Evolutionary conservation across 2,888 invertebrate genomes (phyloP).

Genomic region (Apocheima hispidaria): DNA sequence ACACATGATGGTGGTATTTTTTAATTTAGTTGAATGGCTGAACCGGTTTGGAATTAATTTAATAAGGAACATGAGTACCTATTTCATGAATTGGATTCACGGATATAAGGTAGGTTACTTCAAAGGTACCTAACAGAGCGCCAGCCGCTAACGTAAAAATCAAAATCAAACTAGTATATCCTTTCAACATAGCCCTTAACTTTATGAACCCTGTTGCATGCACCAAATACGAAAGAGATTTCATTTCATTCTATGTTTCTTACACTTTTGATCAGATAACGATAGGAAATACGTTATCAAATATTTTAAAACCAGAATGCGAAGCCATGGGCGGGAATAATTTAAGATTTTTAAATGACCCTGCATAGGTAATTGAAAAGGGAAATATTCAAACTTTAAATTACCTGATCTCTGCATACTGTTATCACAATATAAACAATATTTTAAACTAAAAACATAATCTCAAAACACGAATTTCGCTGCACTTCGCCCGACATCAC

Average conservation of each 20-base stretch:
- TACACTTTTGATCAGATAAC: slow-evolving; percentile 4
- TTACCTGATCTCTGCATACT: slow-evolving; percentile 53
- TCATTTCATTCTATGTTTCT: not conserved
- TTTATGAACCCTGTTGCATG: not conserved
- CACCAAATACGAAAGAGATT: not conserved
- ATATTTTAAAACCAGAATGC: slow-evolving; percentile 29
- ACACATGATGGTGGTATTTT: too few species aligned
- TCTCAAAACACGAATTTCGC: slow-evolving; percentile 68
- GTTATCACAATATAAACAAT: slow-evolving; percentile 51
- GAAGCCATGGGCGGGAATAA: slow-evolving; percentile 40
- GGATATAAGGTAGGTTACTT: too few species aligned
- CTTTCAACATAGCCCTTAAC: slow-evolving; percentile 2
- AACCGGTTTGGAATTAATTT: too few species aligned
- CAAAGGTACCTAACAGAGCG: too few species aligned
- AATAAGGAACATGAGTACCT: too few species aligned
- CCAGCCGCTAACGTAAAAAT: not conserved
- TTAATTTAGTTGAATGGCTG: too few species aligned
- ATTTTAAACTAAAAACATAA: slow-evolving; percentile 77
- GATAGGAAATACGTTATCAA: slow-evolving; percentile 24
- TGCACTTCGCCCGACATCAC: slow-evolving; percentile 56
- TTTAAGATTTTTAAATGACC: slow-evolving; percentile 8
- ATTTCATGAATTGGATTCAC: too few species aligned
- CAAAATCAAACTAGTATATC: not conserved
- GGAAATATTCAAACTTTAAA: not conserved
- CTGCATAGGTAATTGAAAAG: not conserved